Evolutionary conservation across 1,140 invertebrate species (phyloP), one percentile per base, ranked within the genome.

Genomic region (Cardiocondyla obscurior): DNA sequence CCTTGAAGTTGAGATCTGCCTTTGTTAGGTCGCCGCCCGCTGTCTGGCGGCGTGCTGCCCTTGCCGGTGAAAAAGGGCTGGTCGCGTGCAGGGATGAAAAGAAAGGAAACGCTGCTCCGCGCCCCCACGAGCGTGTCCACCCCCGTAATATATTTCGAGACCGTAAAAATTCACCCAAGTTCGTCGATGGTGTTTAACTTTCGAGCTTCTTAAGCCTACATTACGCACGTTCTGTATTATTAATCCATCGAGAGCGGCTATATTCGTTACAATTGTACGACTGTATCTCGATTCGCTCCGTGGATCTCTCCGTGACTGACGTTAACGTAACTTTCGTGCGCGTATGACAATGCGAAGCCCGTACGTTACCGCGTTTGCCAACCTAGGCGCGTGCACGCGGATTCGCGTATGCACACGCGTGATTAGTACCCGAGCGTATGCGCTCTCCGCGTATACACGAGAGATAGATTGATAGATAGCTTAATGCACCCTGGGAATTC

Each of bases 391-490:
- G 49, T 19, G 57, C 39, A 30, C 62, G 36, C 62, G 33, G 28
- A 36, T 58, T 87, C 58, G 39, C 70, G 25, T 57, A 57, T 55
- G 53, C 64, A 36, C n/a, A 76, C 33, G 57, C 53, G 28, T 51
- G 62, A 62, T 67, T 22, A 10, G 33, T 53, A 55, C 55, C 64
- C 25, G 28, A 55, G 49, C 67, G 60, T 69, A 70, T 67, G 83
- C 74, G 44, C 69, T 74, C 83, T 72, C 19, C 30, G 49, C 72
- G 79, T 85, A 65, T 44, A 44, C n/a, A n/a, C n/a, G n/a, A 81
- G 77, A 88, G 86, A 88, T 88, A 87, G 83, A 88, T 88, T 88
- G 86, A 88, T 88, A 88, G 86, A 88, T 88, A 88, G 86, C 84
- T 88, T 88, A 88, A 88, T 88, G 86, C 87, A 88, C 87, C 83